Evolutionary conservation across 2,797 vertebrate species (phyloP).

Genomic region (Trematomus bernacchii): DNA sequence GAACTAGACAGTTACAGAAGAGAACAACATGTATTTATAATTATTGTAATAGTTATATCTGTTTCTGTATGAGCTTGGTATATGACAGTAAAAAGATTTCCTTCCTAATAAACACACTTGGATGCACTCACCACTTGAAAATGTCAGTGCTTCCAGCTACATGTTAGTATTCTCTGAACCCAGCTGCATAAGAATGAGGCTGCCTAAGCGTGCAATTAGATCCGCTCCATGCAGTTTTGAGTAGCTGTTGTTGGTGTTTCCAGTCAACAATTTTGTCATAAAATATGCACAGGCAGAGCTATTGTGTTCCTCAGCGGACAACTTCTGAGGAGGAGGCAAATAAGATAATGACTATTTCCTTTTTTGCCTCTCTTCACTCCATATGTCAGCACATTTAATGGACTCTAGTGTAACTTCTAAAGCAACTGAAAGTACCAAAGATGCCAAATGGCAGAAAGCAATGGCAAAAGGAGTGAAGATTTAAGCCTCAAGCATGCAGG

Average conservation of each 20-base stretch:
- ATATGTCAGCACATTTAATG: slow-evolving; percentile 63
- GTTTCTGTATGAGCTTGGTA: slow-evolving; percentile 25
- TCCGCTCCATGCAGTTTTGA: slow-evolving; percentile 49
- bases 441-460: slow-evolving; percentile 47
- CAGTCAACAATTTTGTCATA: slow-evolving; percentile 62
- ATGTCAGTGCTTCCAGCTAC: slow-evolving; percentile 37
- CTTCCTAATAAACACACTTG: slow-evolving; percentile 12
- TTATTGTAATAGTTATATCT: slow-evolving; percentile 32
- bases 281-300: slow-evolving; percentile 66
- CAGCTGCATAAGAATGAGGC: slow-evolving; percentile 56
- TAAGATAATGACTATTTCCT: slow-evolving; percentile 45
- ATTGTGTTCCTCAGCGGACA: slow-evolving; percentile 65
- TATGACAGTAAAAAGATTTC: slow-evolving; percentile 31
- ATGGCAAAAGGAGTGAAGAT: slow-evolving; percentile 24
- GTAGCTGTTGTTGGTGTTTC: slow-evolving; percentile 55
- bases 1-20: not conserved
- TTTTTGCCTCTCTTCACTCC: slow-evolving; percentile 54
- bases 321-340: slow-evolving; percentile 37
- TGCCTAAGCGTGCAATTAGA: slow-evolving; percentile 65
- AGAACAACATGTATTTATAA: not conserved
- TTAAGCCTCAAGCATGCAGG: not conserved
- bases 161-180: slow-evolving; percentile 52
- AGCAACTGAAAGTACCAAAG: slow-evolving; percentile 39
- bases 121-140: slow-evolving; percentile 15
- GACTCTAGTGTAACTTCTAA: slow-evolving; percentile 52